Evolutionary conservation across 2,797 vertebrate genomes (phyloP).

Genomic region (Eleutherodactylus coqui): DNA sequence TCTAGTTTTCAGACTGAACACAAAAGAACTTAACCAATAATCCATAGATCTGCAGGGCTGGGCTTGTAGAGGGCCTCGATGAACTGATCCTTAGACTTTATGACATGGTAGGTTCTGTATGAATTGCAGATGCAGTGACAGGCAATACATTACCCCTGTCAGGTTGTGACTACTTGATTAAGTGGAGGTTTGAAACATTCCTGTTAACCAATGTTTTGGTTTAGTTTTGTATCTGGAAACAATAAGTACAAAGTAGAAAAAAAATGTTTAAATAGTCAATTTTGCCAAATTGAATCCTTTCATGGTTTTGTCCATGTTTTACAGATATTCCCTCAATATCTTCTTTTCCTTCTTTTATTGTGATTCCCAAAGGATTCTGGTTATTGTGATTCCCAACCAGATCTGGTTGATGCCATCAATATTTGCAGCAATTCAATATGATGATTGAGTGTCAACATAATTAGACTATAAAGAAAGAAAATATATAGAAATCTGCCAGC

Average conservation of each 20-base stretch:
- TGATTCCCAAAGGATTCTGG: neutral
- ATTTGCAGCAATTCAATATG: neutral
- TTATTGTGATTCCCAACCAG: neutral
- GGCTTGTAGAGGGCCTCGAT: neutral
- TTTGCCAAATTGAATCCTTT: neutral
- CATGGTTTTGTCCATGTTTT: neutral
- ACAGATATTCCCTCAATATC: neutral
- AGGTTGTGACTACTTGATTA: slow-evolving; percentile 11
- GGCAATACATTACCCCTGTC: slow-evolving; percentile 6
- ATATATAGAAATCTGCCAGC: neutral
- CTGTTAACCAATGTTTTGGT: slow-evolving; percentile 7
- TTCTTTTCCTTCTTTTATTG: neutral
- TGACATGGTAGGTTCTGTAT: neutral
- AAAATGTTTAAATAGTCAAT: neutral
- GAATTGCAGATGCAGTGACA: slow-evolving; percentile 18
- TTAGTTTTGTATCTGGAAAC: slow-evolving; percentile 27
- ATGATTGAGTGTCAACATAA: no score
- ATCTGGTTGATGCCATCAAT: neutral
- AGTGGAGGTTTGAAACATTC: slow-evolving; percentile 8
- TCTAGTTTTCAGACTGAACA: neutral
- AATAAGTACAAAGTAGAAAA: neutral
- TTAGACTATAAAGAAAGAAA: no score
- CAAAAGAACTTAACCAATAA: slow-evolving; percentile 3
- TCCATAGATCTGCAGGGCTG: neutral
- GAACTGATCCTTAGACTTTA: neutral